Conservation (phyloP, 1,140 invertebrate species). For the Panulirus ornatus region DNA sequence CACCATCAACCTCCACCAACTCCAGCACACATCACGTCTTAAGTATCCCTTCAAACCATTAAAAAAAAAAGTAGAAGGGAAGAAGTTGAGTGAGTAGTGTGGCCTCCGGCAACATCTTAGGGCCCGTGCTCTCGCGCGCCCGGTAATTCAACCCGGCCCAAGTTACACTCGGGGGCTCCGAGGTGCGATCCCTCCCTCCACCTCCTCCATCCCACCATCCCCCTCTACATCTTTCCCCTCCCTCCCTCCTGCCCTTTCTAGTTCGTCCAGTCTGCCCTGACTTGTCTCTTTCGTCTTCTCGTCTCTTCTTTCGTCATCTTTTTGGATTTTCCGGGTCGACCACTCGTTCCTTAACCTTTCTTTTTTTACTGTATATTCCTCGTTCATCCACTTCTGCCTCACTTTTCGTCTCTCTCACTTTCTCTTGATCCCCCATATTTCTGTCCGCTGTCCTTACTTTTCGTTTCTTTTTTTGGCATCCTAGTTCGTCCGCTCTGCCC, state of each 20-base stretch:
- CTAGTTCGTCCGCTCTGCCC: background rate
- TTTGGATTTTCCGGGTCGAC: background rate
- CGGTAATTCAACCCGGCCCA: slow-evolving; percentile 32
- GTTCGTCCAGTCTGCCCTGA: too few relatives aligned
- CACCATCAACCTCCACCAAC: background rate
- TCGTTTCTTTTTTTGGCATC: background rate
- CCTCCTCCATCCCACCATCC: background rate
- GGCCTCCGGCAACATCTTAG: slow-evolving; percentile 4
- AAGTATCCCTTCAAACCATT: background rate
- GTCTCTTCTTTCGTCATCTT: background rate
- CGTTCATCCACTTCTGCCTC: too few relatives aligned
- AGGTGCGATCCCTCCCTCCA: background rate
- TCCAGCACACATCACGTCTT: background rate
- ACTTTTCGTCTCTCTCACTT: too few relatives aligned
- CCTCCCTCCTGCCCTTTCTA: background rate
- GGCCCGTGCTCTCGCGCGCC: slow-evolving; percentile 17
- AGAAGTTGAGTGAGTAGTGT: slow-evolving; percentile 23
- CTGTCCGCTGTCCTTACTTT: too few relatives aligned
- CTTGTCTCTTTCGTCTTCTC: background rate
- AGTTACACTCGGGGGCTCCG: slow-evolving; percentile 20
- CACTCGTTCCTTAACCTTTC: background rate
- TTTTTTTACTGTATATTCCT: too few relatives aligned
- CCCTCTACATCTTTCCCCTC: background rate
- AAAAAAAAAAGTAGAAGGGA: background rate
- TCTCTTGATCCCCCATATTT: too few relatives aligned